Evolutionary conservation across 1,140 invertebrate genomes (phyloP).

Genomic region (Orius laevigatus): DNA sequence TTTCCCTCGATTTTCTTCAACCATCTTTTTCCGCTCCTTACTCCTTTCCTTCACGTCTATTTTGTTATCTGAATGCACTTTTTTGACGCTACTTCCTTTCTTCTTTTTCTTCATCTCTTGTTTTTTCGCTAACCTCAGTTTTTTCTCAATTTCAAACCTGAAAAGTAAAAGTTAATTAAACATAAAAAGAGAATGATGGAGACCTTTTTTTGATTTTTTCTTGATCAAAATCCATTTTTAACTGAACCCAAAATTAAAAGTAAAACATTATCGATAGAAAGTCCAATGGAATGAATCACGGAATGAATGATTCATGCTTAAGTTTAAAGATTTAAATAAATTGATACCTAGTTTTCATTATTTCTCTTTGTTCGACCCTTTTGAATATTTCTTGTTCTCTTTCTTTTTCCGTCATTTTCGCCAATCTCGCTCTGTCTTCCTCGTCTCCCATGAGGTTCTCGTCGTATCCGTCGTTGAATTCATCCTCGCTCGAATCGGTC

Average conservation of each 20-base stretch:
- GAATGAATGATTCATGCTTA: background rate
- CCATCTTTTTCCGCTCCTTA: conserved; percentile 81
- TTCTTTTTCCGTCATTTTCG: conserved; percentile 91
- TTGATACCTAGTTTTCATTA: conserved; percentile 65
- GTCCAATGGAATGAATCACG: background rate
- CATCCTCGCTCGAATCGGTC: conserved; percentile 40
- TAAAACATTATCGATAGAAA: background rate
- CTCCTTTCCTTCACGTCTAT: conserved; percentile 60
- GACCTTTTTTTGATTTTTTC: background rate
- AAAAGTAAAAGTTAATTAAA: conserved; percentile 17
- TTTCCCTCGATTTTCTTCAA: conserved; percentile 65
- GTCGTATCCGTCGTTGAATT: conserved; percentile 76
- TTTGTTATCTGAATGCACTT: conserved; percentile 42
- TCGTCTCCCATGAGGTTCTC: conserved; percentile 95
- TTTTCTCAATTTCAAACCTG: conserved; percentile 93
- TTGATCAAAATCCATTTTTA: too few species aligned
- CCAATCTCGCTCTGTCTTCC: conserved; percentile 75
- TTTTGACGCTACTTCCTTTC: conserved; percentile 31
- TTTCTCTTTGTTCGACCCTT: conserved; percentile 81
- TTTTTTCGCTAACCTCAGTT: conserved; percentile 71
- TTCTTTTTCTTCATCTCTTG: conserved; percentile 52
- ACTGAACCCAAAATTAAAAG: too few species aligned
- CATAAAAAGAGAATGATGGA: background rate
- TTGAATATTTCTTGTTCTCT: conserved; percentile 94
- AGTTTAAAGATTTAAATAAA: background rate